Evolutionary conservation across 2,888 invertebrate genomes (phyloP).

Genomic region (Schrankia costaestrigalis): DNA sequence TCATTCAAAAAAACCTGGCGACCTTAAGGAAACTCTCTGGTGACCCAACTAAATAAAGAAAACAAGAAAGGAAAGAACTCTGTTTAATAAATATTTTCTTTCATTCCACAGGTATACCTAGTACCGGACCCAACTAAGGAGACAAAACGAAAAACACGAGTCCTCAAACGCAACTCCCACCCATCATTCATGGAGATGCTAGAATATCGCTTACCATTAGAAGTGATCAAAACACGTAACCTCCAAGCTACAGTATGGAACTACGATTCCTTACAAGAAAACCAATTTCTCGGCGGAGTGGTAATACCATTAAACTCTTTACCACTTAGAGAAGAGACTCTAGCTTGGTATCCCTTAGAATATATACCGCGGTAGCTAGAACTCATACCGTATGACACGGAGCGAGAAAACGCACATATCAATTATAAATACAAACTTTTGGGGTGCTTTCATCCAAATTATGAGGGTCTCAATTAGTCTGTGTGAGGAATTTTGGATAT

Average conservation of each 20-base stretch:
- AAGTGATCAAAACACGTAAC: slow-evolving; percentile 86
- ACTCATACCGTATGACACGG: slow-evolving; percentile 55
- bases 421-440: no score
- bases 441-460: no score
- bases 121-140: slow-evolving; percentile 95
- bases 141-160: slow-evolving; percentile 97
- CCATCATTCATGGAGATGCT: slow-evolving; percentile 99
- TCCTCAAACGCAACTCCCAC: slow-evolving; percentile 94
- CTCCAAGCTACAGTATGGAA: slow-evolving; percentile 98
- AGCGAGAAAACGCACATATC: no score
- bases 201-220: slow-evolving; percentile 92
- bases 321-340: slow-evolving; percentile 88
- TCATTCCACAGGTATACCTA: slow-evolving; percentile 83
- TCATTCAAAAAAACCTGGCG: no score
- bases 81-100: neutral
- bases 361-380: slow-evolving; percentile 74
- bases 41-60: no score
- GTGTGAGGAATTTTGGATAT: no score
- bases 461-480: no score
- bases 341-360: slow-evolving; percentile 91
- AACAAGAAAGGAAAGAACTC: no score
- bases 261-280: slow-evolving; percentile 95
- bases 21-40: no score
- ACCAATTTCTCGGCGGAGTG: slow-evolving; percentile 96
- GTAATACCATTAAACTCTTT: slow-evolving; percentile 87